phyloP scores from a whole-genome alignment of 2,797 vertebrate species.

The Coregonus ussuriensis region DNA sequence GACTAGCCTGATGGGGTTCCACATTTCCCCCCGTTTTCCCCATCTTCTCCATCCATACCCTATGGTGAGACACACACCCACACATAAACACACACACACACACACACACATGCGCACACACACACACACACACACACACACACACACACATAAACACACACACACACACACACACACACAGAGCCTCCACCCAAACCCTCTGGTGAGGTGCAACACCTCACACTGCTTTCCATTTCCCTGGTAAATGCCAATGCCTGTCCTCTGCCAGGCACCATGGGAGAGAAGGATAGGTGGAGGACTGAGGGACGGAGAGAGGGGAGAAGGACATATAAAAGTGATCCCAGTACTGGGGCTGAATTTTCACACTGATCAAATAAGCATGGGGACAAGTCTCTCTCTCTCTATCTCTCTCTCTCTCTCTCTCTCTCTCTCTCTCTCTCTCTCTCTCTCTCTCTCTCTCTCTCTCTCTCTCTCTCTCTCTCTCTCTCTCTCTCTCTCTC shows the following conservation, averaged over 20 bases:
- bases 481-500: too few relatives aligned
- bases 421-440: neutral
- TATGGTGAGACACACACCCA: slow-evolving; percentile 30
- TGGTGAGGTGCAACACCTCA: slow-evolving; percentile 41
- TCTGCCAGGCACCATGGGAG: slow-evolving; percentile 32
- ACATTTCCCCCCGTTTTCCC: slow-evolving; percentile 26
- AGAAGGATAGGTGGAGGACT: slow-evolving; percentile 11
- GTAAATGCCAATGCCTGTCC: slow-evolving; percentile 59
- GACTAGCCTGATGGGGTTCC: slow-evolving; percentile 38
- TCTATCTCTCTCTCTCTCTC: neutral
- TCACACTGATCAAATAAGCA: slow-evolving; percentile 45
- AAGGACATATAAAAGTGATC: slow-evolving; percentile 32
- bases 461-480: neutral
- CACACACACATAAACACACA: slow-evolving; percentile 5
- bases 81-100: neutral
- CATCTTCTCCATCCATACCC: slow-evolving; percentile 12
- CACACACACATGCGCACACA: neutral
- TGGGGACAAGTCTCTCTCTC: neutral
- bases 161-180: neutral
- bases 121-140: slow-evolving; percentile 34
- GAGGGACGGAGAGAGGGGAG: neutral
- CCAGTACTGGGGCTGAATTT: slow-evolving; percentile 42
- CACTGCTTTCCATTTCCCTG: slow-evolving; percentile 59
- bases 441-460: neutral
- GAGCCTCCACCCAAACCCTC: slow-evolving; percentile 11